A percentile compares a stretch with the other conserved stretches of the same genome.
Evolutionary conservation across 1,140 invertebrate species (phyloP).

Genomic region (Cephus cinctus): DNA sequence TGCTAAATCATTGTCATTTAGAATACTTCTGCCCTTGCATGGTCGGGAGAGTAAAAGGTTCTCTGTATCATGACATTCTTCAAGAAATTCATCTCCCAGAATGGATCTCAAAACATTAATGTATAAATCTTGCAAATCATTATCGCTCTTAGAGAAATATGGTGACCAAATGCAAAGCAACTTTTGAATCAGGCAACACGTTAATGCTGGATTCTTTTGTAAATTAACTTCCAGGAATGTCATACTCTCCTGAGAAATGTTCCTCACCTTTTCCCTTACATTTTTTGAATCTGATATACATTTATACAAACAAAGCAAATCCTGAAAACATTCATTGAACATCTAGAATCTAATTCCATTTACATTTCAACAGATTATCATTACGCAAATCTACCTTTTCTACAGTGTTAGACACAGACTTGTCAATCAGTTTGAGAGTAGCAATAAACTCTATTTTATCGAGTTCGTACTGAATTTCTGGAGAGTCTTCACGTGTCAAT

Average conservation of each 20-base stretch:
- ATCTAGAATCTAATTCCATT: conserved; percentile 33
- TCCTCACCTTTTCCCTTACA: conserved; percentile 3
- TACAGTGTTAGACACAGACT: conserved; percentile 14
- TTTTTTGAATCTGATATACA: conserved; percentile 12
- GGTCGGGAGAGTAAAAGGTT: not conserved
- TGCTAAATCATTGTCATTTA: conserved; percentile 18
- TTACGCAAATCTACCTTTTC: conserved; percentile 17
- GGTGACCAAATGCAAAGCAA: conserved; percentile 29
- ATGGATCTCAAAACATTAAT: conserved; percentile 25
- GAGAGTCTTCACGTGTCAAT: conserved; percentile 9
- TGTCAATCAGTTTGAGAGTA: conserved; percentile 19
- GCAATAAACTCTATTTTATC: conserved; percentile 18
- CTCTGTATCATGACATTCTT: conserved; percentile 8
- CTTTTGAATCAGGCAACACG: conserved; percentile 41
- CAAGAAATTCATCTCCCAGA: conserved; percentile 8
- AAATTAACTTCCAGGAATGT: conserved; percentile 33
- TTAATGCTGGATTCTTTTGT: conserved; percentile 20
- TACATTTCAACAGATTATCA: conserved; percentile 1
- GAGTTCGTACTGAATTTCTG: conserved; percentile 14
- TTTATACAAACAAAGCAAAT: conserved; percentile 26
- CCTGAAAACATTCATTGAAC: conserved; percentile 20
- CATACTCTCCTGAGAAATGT: conserved; percentile 21
- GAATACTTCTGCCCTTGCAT: not conserved
- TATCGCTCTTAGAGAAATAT: conserved; percentile 16
- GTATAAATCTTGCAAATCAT: conserved; percentile 35